These are phyloP conservation scores for Nanorana parkeri DNA, from an alignment of 2,113 vertebrate species.

Conservation along the genomic window DNA sequence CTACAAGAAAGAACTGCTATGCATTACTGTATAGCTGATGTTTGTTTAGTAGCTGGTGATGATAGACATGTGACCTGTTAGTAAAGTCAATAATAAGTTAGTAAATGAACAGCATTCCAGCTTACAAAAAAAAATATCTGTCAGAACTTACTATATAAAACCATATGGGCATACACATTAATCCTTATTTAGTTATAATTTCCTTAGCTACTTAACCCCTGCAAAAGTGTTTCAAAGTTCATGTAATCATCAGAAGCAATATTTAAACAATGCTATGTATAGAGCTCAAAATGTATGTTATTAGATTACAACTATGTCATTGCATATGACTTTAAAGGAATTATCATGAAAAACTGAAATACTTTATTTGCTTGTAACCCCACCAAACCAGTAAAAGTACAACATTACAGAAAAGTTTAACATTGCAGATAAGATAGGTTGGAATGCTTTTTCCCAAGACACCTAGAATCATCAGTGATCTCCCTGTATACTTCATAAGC, in stretches of 20 bases:
- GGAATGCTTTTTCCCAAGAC: too few species aligned
- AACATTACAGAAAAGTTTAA: too few species aligned
- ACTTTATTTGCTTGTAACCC: too few species aligned
- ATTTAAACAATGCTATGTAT: constrained; percentile 45
- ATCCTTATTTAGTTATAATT: constrained; percentile 61
- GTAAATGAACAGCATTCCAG: constrained; percentile 72
- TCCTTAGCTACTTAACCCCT: constrained; percentile 67
- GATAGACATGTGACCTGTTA: constrained; percentile 71
- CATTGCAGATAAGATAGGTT: too few species aligned
- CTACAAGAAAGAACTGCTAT: constrained; percentile 68
- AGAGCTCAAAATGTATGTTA: not conserved
- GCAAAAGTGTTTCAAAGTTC: constrained; percentile 52
- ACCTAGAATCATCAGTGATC: too few species aligned
- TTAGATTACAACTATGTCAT: too few species aligned
- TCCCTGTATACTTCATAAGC: too few species aligned
- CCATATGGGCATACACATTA: constrained; percentile 55
- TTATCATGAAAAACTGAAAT: too few species aligned
- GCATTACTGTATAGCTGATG: constrained; percentile 68
- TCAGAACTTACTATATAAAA: constrained; percentile 61
- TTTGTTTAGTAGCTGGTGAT: constrained; percentile 72
- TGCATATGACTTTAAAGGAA: too few species aligned
- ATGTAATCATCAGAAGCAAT: not conserved
- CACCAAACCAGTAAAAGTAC: too few species aligned
- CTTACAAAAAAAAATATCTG: constrained; percentile 61
- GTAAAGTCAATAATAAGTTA: constrained; percentile 70